Evolutionary conservation across 2,113 vertebrate species (phyloP).

Genomic region (Alexandromys fortis): DNA sequence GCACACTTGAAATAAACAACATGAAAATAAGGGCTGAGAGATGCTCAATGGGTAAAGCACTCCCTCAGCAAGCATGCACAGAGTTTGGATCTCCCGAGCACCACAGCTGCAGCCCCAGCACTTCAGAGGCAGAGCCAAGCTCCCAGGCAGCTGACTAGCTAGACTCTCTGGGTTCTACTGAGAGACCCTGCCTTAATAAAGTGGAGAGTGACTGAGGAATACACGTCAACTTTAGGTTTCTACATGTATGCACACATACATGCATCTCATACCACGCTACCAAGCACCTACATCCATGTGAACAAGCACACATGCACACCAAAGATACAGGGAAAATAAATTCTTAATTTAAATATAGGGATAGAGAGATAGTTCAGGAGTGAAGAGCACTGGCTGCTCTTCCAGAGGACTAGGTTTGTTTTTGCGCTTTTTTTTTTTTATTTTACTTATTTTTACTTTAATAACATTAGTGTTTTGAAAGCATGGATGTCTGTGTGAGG

Average conservation of each 20-base stretch:
- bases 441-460: too few species aligned
- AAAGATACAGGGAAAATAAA: neutral
- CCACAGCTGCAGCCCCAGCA: neutral
- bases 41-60: neutral
- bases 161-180: neutral
- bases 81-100: neutral
- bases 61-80: rapidly evolving
- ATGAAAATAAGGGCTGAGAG: neutral
- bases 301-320: neutral
- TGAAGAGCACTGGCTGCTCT: neutral
- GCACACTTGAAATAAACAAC: neutral
- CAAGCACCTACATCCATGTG: neutral
- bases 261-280: too few species aligned
- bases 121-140: neutral
- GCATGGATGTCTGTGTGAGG: too few species aligned
- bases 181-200: neutral
- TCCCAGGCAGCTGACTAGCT: neutral
- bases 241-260: neutral
- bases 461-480: too few species aligned
- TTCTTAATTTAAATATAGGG: neutral
- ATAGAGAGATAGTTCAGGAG: neutral
- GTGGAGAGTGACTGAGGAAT: neutral
- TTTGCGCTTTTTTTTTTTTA: too few species aligned
- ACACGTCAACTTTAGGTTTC: neutral
- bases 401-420: neutral